These are phyloP conservation scores for Craniophora ligustri DNA, from an alignment of 2,888 invertebrate genomes.

Conservation along the genomic window DNA sequence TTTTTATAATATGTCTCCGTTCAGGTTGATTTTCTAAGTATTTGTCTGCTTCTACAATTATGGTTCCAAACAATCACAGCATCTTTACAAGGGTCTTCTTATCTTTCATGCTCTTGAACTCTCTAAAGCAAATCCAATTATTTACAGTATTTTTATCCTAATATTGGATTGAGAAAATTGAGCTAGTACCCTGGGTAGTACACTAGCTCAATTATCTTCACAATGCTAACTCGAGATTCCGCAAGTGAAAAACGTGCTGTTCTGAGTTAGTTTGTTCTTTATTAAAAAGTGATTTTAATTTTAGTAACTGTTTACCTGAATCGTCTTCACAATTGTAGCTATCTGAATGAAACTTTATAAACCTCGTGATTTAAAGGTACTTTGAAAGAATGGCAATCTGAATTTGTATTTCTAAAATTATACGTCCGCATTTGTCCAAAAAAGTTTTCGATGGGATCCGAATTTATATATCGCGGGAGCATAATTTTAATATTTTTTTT, in stretches of 20 bases:
- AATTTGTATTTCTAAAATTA: slow-evolving; percentile 53
- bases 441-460: slow-evolving; percentile 32
- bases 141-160: no score
- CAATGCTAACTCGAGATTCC: neutral
- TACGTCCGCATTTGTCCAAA: slow-evolving; percentile 53
- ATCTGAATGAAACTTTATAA: slow-evolving; percentile 26
- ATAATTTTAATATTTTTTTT: slow-evolving; percentile 3
- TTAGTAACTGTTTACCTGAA: no score
- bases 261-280: no score
- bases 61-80: neutral
- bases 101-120: neutral
- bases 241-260: no score
- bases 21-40: neutral
- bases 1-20: neutral
- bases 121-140: neutral
- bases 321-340: slow-evolving; percentile 26
- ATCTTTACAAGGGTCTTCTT: neutral
- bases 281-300: no score
- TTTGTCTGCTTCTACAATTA: neutral
- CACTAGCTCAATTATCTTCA: neutral
- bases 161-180: no score
- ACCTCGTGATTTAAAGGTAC: slow-evolving; percentile 38
- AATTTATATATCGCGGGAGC: slow-evolving; percentile 3
- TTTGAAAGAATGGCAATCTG: slow-evolving; percentile 45
- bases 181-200: no score